Conservation (phyloP, 2,797 vertebrate species). For the Phataginus tricuspis region DNA sequence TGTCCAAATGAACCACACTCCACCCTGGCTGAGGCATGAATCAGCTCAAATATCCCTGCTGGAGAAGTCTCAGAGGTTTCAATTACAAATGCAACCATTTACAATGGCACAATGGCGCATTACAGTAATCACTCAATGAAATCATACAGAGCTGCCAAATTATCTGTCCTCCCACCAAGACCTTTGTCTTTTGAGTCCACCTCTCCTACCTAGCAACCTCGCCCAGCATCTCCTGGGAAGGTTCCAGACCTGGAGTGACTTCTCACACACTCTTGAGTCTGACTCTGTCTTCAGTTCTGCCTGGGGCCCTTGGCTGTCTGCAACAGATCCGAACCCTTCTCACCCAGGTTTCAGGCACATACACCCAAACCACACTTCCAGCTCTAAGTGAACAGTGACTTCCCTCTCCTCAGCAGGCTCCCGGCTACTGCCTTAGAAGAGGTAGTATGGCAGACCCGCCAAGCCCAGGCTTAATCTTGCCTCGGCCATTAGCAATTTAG, state of each 20-base stretch:
- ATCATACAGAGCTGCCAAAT: not conserved
- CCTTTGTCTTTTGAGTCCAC: not conserved
- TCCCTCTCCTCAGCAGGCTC: accelerated
- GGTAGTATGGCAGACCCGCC: accelerated
- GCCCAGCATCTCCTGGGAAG: not conserved
- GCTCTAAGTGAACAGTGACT: not conserved
- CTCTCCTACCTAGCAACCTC: not conserved
- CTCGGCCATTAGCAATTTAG: not conserved
- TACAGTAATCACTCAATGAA: not conserved
- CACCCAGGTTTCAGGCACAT: not conserved
- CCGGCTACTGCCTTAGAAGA: too few species aligned
- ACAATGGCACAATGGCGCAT: not conserved
- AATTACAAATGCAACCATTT: not conserved
- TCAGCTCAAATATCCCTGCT: not conserved
- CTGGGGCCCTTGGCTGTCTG: not conserved
- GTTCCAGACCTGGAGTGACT: not conserved
- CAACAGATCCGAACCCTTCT: not conserved
- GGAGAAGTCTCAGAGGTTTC: slow-evolving; percentile 32
- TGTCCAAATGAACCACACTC: slow-evolving; percentile 16
- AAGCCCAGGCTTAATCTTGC: not conserved
- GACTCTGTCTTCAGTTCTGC: not conserved
- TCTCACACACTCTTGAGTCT: not conserved
- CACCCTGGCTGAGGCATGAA: not conserved
- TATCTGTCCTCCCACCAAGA: not conserved
- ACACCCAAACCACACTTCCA: not conserved